Evolutionary conservation across 1,140 invertebrate species (phyloP).

Genomic region (Orchesella cincta): DNA sequence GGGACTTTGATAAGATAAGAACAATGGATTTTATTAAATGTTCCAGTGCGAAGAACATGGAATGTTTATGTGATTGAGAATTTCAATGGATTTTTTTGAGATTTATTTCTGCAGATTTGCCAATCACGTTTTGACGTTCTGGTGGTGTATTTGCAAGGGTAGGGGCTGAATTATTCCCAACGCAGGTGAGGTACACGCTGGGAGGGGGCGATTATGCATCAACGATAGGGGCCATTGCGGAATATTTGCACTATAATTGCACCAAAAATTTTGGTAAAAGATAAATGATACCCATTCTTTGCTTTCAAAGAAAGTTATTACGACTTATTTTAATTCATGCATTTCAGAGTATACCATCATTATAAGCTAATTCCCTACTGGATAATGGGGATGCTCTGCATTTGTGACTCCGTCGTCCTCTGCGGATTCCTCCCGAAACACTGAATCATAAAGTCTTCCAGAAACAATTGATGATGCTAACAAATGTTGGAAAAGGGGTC

Average conservation of each 20-base stretch:
- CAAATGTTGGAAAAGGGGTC: conserved; percentile 53
- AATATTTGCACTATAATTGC: conserved; percentile 59
- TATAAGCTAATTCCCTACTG: conserved; percentile 51
- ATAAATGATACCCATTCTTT: too few species aligned
- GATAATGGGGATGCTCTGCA: conserved; percentile 50
- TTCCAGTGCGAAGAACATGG: neutral
- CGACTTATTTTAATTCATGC: too few species aligned
- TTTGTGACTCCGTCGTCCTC: conserved; percentile 50
- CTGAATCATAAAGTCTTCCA: conserved; percentile 51
- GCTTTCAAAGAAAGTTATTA: too few species aligned
- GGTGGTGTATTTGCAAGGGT: conserved; percentile 59
- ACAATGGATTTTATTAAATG: neutral
- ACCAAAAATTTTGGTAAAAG: conserved; percentile 59
- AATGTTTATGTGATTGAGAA: neutral
- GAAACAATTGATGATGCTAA: conserved; percentile 55
- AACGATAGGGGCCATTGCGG: conserved; percentile 61
- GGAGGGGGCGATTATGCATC: conserved; percentile 65
- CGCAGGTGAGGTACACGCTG: conserved; percentile 67
- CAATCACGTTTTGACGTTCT: conserved; percentile 57
- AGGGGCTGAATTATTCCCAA: conserved; percentile 71
- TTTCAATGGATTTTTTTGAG: neutral
- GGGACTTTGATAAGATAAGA: too few species aligned
- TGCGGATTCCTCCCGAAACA: conserved; percentile 52
- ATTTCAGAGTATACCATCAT: conserved; percentile 42
- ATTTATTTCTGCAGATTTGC: conserved; percentile 55